Evolutionary conservation across 1,140 invertebrate species (phyloP), one percentile per base, ranked within the genome.

Genomic region (Daktulosphaira vitifoliae): DNA sequence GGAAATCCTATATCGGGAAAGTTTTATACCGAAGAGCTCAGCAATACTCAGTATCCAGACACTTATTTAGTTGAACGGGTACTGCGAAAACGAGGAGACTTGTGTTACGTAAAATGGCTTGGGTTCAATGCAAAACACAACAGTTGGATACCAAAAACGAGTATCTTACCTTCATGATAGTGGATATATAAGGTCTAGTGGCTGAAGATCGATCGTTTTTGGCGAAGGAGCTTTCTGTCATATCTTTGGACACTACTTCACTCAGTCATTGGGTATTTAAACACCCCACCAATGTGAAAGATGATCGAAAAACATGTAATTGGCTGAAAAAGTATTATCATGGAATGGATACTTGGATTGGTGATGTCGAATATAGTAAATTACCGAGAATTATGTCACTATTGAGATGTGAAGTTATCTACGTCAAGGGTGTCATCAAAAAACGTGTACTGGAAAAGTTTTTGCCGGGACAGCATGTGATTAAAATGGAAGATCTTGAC

Each of bases 31-130:
- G 49, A 66, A 25, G 67, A 66, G 37, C 22, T 68, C 8, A 3
- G 9, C 7, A 67, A 59, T 69, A 74, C 70, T 59, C 70, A 68
- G 65, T 78, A 77, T 70, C 70, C 78, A 33, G 69, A 73, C 26
- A 73, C 73, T 64, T 74, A 71, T 72, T 77, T 75, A 69, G 76
- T 74, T 65, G 74, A 74, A 68, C 78, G 78, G 53, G 50, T 67
- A 9, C 18, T 68, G 22, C 39, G 53, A 23, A 66, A 18, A 49
- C 62, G 49, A 25, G 65, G 65, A 7, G 16, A 65, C 54, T 15
- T 25, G 23, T 2, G 44, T 8, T 54, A 52, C 25, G 65, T 68
- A 13, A 68, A 68, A 50, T 68, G 65, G 68, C 49, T 66, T 11
- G 65, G 68, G 9, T 68, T 68, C 7, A 49, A 53, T 33, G n/a